phyloP scores from a whole-genome alignment of 2,797 vertebrate species.

The Tachyglossus aculeatus region DNA sequence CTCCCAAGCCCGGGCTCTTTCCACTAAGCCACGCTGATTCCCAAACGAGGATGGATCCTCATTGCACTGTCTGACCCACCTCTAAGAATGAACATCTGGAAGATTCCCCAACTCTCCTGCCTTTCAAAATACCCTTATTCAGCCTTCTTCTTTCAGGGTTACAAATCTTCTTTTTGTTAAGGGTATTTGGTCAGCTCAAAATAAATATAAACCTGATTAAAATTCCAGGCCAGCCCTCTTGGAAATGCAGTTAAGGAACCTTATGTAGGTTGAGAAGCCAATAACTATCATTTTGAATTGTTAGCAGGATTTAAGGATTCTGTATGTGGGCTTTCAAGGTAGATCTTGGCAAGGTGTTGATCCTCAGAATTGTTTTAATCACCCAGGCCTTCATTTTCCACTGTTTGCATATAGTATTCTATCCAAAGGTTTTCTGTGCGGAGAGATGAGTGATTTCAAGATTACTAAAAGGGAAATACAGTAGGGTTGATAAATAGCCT shows the following conservation, averaged over 20 bases:
- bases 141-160: background rate
- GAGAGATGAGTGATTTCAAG: background rate
- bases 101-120: background rate
- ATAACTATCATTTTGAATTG: conserved; percentile 37
- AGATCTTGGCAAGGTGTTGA: conserved; percentile 3
- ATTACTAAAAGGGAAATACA: conserved; percentile 6
- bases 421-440: background rate
- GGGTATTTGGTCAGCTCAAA: conserved; percentile 10
- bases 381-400: conserved; percentile 2
- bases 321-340: conserved; percentile 23
- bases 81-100: background rate
- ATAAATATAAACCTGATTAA: conserved; percentile 23
- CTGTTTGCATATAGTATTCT: accelerated
- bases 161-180: background rate
- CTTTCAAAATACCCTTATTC: background rate
- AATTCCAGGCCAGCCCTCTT: conserved; percentile 29
- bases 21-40: too few relatives aligned
- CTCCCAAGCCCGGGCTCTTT: too few relatives aligned
- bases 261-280: conserved; percentile 35
- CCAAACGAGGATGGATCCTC: too few relatives aligned
- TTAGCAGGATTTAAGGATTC: conserved; percentile 23
- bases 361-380: background rate
- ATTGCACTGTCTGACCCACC: background rate
- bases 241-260: conserved; percentile 14
- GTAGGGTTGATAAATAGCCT: background rate